phyloP scores from a whole-genome alignment of 1,140 invertebrate genomes.

The Apolygus lucorum region DNA sequence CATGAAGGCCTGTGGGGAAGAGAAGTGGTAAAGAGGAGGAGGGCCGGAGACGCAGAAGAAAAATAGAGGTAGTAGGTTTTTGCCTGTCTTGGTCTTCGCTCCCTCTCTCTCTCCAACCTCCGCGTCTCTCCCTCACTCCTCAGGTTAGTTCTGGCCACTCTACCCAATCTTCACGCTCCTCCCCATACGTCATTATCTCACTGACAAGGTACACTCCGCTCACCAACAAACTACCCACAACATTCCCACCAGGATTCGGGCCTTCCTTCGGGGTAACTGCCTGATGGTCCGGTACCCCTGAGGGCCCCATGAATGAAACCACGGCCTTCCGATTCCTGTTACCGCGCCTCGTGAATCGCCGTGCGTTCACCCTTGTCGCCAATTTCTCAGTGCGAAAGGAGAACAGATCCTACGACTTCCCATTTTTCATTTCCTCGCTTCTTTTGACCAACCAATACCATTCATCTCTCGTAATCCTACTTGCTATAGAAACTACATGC shows the following conservation, averaged over 20 bases:
- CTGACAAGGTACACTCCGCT: constrained; percentile 26
- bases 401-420: no score
- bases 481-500: no score
- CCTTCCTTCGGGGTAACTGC: not conserved
- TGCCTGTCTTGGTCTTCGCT: constrained; percentile 5
- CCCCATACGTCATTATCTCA: constrained; percentile 26
- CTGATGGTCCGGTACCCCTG: not conserved
- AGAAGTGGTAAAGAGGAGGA: not conserved
- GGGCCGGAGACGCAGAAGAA: constrained; percentile 6
- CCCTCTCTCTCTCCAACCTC: constrained; percentile 7
- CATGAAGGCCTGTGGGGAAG: not conserved
- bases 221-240: constrained; percentile 14
- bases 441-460: no score
- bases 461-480: no score
- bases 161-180: constrained; percentile 28
- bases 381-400: no score
- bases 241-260: constrained; percentile 1
- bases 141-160: constrained; percentile 22
- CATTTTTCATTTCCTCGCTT: no score
- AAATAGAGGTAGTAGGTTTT: constrained; percentile 14
- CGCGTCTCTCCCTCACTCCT: not conserved
- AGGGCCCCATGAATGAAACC: not conserved
- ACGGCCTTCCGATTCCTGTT: not conserved
- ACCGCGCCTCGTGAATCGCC: not conserved
- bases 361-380: not conserved